Base-by-base conservation (phyloP, 2,888 invertebrate species). In the Uloborus plumipes region DNA sequence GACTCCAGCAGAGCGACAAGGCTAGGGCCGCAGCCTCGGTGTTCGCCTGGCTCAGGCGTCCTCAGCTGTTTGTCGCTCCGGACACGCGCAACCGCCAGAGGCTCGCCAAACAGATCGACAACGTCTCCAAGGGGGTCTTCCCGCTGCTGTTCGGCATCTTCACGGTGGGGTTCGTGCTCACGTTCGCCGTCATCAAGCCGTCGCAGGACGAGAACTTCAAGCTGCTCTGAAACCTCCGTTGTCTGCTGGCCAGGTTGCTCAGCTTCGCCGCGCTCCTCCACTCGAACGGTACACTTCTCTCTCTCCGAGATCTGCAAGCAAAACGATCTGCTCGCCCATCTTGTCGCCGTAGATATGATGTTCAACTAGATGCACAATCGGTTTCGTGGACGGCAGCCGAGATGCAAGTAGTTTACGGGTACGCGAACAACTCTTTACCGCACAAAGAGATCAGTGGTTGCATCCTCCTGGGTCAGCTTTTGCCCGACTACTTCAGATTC, bases 111-210 rank as follows among this genome's bases (percentile, higher is more conserved):
- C 96, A 96, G 84, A 96, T 96, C 90, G 96, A 96, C 91, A 96
- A 96, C 87, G 95, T 97, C 89, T 95, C 96, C 84, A 93, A 96
- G 90, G 95, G 96, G 90, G 95, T 95, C 87, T 97, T 97, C 91
- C 96, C 96, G 87, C 93, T 94, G 87, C 95, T 96, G 88, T 97
- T 95, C 91, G 94, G 95, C 89, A 93, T 96, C 89, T 97, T 97
- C 91, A 93, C 97, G 88, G 94, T 95, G 90, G 96, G 96, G 92
- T 97, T 97, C 92, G 97, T 97, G 92, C 94, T 95, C 89, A 85
- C 82, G 49, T 86, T 84, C 75, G 86, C 86, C 70, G 62, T 85
- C 80, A 85, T 85, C 78, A 84, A 84, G 73, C 86, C 86, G 26
- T 80, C 85, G 58, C 80, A 84, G 77, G 53, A 85, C 71, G 86